These are phyloP conservation scores for Herpetotheres cachinnans DNA, from an alignment of 2,113 vertebrate species.

Conservation along the genomic window DNA sequence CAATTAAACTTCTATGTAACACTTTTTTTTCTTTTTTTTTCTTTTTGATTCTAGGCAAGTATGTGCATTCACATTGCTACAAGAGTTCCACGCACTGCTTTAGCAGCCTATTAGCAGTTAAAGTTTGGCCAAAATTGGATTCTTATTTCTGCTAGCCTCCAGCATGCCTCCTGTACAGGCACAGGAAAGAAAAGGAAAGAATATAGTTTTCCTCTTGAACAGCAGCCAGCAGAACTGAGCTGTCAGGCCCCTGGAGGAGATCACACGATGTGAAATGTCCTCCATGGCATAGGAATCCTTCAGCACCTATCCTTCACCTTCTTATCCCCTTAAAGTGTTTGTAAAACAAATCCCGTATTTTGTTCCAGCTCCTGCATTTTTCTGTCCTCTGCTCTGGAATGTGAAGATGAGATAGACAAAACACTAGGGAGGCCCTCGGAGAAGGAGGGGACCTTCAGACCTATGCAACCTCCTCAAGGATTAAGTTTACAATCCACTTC, in stretches of 20 bases:
- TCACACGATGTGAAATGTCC: background rate
- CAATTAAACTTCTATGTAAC: background rate
- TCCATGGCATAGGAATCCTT: background rate
- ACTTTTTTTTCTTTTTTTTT: too few species aligned
- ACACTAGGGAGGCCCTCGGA: background rate
- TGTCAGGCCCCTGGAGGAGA: background rate
- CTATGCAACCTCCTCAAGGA: background rate
- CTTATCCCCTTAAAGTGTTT: background rate
- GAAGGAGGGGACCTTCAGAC: background rate
- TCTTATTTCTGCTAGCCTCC: background rate
- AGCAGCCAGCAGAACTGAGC: background rate
- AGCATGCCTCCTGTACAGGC: background rate
- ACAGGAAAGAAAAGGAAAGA: background rate
- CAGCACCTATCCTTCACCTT: background rate
- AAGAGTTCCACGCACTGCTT: background rate
- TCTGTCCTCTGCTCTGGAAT: conserved; percentile 2
- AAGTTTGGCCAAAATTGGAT: background rate
- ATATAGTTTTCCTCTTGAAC: background rate
- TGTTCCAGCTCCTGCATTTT: background rate
- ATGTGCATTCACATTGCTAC: background rate
- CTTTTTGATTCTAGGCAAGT: background rate
- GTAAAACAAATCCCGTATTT: background rate
- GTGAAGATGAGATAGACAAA: conserved; percentile 38
- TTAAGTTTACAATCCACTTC: background rate
- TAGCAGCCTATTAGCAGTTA: background rate